phyloP scores from a whole-genome alignment of 1,140 invertebrate species.

The Venturia canescens region DNA sequence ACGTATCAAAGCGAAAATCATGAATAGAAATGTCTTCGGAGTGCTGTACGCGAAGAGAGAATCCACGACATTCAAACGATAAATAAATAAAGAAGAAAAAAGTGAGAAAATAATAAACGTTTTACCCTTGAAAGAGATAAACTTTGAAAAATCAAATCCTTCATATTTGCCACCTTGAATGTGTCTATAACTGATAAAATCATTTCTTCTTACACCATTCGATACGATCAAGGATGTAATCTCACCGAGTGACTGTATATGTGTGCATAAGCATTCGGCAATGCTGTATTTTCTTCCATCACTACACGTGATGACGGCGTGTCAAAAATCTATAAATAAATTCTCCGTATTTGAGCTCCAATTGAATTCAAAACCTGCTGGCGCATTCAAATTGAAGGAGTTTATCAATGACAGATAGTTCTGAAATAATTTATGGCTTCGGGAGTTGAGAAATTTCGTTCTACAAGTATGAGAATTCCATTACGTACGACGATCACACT shows the following conservation, averaged over 20 bases:
- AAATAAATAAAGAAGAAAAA: neutral
- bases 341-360: neutral
- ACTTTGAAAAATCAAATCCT: neutral
- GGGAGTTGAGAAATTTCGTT: neutral
- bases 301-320: neutral
- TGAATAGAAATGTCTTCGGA: neutral
- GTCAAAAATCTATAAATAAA: neutral
- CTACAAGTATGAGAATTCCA: too few species aligned
- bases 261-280: neutral
- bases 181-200: conserved; percentile 4
- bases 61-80: neutral
- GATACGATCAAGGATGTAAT: conserved; percentile 14
- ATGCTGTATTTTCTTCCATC: neutral
- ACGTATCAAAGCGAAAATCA: neutral
- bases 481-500: too few species aligned
- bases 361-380: neutral
- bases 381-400: neutral
- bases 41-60: neutral
- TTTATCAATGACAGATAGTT: neutral
- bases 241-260: neutral
- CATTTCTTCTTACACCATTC: neutral
- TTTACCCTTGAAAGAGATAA: neutral
- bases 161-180: conserved; percentile 10
- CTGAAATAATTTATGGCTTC: neutral
- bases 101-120: neutral